Percentiles rank a stretch among this genome's conserved stretches.
Conservation (phyloP, 2,113 vertebrate genomes). For the Himantopus leucocephalus region DNA sequence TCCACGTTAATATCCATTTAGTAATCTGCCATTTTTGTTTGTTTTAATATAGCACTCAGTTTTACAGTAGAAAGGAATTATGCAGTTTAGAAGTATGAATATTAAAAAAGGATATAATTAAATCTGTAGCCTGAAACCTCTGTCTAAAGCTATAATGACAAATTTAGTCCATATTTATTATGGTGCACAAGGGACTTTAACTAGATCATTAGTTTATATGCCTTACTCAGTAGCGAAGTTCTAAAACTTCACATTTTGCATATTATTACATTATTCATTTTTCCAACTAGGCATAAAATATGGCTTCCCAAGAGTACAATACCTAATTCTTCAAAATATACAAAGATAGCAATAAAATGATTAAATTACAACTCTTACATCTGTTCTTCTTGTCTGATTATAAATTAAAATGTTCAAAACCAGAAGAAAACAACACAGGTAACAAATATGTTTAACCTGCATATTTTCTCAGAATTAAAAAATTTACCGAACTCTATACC, state of each 20-base stretch:
- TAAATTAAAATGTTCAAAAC: slow-evolving; percentile 82
- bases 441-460: slow-evolving; percentile 67
- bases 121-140: slow-evolving; percentile 87
- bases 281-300: slow-evolving; percentile 88
- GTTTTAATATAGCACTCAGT: slow-evolving; percentile 81
- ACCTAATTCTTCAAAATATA: slow-evolving; percentile 88
- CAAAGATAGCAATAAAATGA: slow-evolving; percentile 88
- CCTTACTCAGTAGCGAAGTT: slow-evolving; percentile 83
- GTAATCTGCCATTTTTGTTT: slow-evolving; percentile 84
- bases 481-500: background rate
- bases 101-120: slow-evolving; percentile 90
- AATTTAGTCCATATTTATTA: slow-evolving; percentile 89
- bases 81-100: slow-evolving; percentile 86
- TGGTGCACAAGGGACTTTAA: slow-evolving; percentile 84
- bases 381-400: slow-evolving; percentile 86
- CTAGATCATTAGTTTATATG: slow-evolving; percentile 86
- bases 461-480: slow-evolving; percentile 32
- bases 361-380: slow-evolving; percentile 88
- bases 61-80: slow-evolving; percentile 84
- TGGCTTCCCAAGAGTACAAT: slow-evolving; percentile 84
- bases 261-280: slow-evolving; percentile 89
- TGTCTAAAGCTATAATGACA: slow-evolving; percentile 88
- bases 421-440: slow-evolving; percentile 75
- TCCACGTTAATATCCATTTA: slow-evolving; percentile 82
- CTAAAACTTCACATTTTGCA: slow-evolving; percentile 88